Percentiles rank a stretch among this genome's conserved stretches.
These are phyloP conservation scores for Mustela nigripes DNA, from an alignment of 2,113 vertebrate species.

Conservation along the genomic window DNA sequence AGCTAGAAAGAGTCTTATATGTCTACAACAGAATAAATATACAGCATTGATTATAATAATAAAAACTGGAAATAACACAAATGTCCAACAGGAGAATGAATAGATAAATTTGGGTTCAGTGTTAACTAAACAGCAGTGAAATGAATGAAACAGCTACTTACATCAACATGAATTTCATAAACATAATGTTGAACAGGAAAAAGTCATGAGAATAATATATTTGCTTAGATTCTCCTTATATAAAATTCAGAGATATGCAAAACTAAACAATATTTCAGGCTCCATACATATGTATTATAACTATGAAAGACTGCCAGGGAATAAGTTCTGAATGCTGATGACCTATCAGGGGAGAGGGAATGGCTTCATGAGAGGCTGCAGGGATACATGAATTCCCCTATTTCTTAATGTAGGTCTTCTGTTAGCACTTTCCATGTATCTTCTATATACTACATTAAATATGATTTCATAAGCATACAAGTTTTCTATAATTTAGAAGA, in stretches of 20 bases:
- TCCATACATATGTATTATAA: conserved; percentile 30
- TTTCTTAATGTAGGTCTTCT: conserved; percentile 16
- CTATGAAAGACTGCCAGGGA: conserved; percentile 4
- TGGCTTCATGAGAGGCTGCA: not conserved
- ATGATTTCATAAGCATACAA: not conserved
- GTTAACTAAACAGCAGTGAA: conserved; percentile 47
- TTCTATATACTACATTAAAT: not conserved
- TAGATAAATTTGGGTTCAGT: not conserved
- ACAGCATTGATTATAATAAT: not conserved
- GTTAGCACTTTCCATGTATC: not conserved
- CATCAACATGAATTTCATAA: conserved; percentile 34
- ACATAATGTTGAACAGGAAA: not conserved
- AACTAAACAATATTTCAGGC: conserved; percentile 49
- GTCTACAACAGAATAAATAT: not conserved
- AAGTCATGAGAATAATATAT: not conserved
- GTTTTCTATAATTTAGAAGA: not conserved
- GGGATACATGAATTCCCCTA: not conserved
- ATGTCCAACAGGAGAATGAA: not conserved
- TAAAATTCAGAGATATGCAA: conserved; percentile 43
- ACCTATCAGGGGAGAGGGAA: not conserved
- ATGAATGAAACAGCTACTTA: conserved; percentile 43
- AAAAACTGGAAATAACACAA: conserved; percentile 19
- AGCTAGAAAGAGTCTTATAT: not conserved
- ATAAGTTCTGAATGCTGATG: conserved; percentile 34
- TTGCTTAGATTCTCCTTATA: not conserved